Evolutionary conservation across 1,140 invertebrate species (phyloP).

Genomic region (Calycopis cecrops): DNA sequence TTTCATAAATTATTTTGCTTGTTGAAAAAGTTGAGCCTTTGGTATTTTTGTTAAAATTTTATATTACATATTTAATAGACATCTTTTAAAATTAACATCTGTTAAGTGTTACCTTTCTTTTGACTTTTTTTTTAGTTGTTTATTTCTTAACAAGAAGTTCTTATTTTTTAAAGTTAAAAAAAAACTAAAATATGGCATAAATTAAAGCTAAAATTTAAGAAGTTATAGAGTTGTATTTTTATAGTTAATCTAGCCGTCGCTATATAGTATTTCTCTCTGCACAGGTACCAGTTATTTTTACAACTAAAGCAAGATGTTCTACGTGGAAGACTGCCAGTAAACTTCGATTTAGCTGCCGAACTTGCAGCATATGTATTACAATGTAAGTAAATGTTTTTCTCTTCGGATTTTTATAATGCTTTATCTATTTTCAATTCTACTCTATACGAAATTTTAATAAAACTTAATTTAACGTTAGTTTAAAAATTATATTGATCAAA

Average conservation of each 20-base stretch:
- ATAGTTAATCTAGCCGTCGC: too few relatives aligned
- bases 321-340: slow-evolving; percentile 90
- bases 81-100: slow-evolving; percentile 3
- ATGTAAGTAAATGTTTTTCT: slow-evolving; percentile 84
- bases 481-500: too few relatives aligned
- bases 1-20: slow-evolving; percentile 28
- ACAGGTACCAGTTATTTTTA: slow-evolving; percentile 96
- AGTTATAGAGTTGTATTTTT: too few relatives aligned
- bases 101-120: too few relatives aligned
- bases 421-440: too few relatives aligned
- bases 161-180: too few relatives aligned
- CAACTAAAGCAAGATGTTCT: slow-evolving; percentile 97
- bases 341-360: slow-evolving; percentile 92
- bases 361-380: slow-evolving; percentile 95
- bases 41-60: neutral
- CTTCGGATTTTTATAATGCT: neutral
- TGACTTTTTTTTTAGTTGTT: too few relatives aligned
- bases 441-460: too few relatives aligned
- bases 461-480: too few relatives aligned
- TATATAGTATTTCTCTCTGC: slow-evolving; percentile 22
- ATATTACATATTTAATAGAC: slow-evolving; percentile 1
- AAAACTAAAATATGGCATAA: too few relatives aligned
- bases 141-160: too few relatives aligned
- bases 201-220: too few relatives aligned
- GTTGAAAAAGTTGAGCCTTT: slow-evolving; percentile 11